Evolutionary conservation across 2,797 vertebrate genomes (phyloP), one percentile per base, ranked within the genome.

Genomic region (Acropternis orthonyx): DNA sequence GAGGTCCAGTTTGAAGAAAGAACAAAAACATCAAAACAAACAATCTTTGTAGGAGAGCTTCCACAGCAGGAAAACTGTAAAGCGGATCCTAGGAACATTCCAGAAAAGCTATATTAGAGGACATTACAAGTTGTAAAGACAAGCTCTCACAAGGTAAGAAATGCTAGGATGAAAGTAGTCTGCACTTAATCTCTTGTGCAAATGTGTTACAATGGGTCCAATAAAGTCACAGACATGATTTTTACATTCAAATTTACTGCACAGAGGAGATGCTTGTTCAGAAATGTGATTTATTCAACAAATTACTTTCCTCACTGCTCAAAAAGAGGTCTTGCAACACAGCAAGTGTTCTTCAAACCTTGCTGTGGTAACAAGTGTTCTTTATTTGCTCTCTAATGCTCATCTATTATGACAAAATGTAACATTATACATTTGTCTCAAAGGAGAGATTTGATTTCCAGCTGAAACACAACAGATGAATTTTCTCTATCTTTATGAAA

Each of bases 401-500:
- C 76, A 72, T 67, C 56, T 78, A 59, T 82, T 73, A 65, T 0
- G 27, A 91, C 41, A 88, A 91, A 89, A 74, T 43, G 79, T 62
- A 91, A 93, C 68, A 36, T 36, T 76, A 92, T 85, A 71, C n/a
- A 54, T 68, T 61, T 46, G 61, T 46, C 85, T 88, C 94, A 71
- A 80, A 86, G 69, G 85, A 92, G 54, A 72, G n/a, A 85, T 72
- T 62, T 84, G 20, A 91, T 92, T 80, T 91, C 65, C 85, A 94
- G 39, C 46, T 89, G 62, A 88, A 88, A 80, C 37, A 67, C n/a
- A 84, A 58, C 9, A 51, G 52, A 91, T 65, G 0, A 58, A 39
- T 91, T 93, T 85, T 68, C 79, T 1, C 1, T 77, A 74, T 89
- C 82, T 89, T 94, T 72, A 95, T 62, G 82, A 89, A 93, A 83